A percentile compares a stretch with the other conserved stretches of the same genome.
phyloP scores from a whole-genome alignment of 2,797 vertebrate species.

The Gymnoscopelus microlampas region DNA sequence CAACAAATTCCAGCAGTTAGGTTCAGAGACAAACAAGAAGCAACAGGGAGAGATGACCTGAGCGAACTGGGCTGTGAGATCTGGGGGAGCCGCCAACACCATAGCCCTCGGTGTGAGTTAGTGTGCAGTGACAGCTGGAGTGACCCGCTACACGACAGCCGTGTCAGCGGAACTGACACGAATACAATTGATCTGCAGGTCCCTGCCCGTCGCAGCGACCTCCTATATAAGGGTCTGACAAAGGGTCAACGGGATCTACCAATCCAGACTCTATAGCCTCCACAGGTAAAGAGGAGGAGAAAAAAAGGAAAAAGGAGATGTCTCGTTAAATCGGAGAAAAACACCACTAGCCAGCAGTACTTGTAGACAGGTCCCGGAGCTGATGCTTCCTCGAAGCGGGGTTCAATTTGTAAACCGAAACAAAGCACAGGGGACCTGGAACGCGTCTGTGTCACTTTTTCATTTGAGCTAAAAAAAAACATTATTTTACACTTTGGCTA shows the following conservation, averaged over 20 bases:
- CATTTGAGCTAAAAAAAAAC: too few relatives aligned
- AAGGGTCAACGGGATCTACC: conserved; percentile 55
- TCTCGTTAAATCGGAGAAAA: conserved; percentile 16
- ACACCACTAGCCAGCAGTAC: background rate
- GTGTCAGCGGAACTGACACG: conserved; percentile 61
- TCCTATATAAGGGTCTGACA: conserved; percentile 55
- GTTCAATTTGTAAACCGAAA: too few relatives aligned
- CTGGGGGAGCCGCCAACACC: conserved; percentile 21
- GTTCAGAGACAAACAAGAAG: conserved; percentile 44
- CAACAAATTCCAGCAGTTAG: conserved; percentile 5
- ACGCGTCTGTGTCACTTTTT: too few relatives aligned
- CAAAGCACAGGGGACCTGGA: too few relatives aligned
- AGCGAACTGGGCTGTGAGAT: conserved; percentile 22
- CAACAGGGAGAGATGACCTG: conserved; percentile 31
- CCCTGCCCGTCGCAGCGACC: conserved; percentile 36
- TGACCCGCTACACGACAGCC: conserved; percentile 52
- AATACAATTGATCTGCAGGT: conserved; percentile 56
- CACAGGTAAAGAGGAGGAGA: conserved; percentile 5
- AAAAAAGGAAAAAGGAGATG: conserved; percentile 19
- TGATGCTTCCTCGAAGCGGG: too few relatives aligned
- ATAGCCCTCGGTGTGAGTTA: conserved; percentile 30
- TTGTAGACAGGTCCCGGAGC: too few relatives aligned
- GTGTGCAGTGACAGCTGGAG: conserved; percentile 52
- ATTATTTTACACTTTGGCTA: too few relatives aligned
- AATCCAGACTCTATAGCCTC: conserved; percentile 9